Evolutionary conservation across 2,888 invertebrate genomes (phyloP).

Genomic region (Tortricodes alternella): DNA sequence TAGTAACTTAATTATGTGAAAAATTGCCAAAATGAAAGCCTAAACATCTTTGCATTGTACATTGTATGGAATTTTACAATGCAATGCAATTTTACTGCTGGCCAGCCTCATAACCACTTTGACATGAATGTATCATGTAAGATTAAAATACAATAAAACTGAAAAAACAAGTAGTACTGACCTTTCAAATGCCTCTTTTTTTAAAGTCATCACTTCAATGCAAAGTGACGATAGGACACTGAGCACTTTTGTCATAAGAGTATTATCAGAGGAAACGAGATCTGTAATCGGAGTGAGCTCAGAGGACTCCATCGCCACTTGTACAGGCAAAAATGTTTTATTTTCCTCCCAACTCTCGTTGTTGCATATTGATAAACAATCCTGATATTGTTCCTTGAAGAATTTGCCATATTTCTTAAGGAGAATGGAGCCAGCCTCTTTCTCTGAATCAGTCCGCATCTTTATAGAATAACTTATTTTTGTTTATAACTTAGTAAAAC

Average conservation of each 20-base stretch:
- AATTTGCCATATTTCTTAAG: slow-evolving; percentile 73
- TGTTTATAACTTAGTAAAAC: neutral
- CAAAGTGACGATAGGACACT: slow-evolving; percentile 91
- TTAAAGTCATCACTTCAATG: slow-evolving; percentile 87
- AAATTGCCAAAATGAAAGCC: too few relatives aligned
- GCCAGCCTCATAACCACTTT: too few relatives aligned
- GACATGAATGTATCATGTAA: too few relatives aligned
- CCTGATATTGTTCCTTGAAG: slow-evolving; percentile 71
- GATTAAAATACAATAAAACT: slow-evolving; percentile 9
- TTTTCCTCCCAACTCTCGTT: slow-evolving; percentile 57
- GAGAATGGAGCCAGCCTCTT: slow-evolving; percentile 67
- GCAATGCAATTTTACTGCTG: too few relatives aligned
- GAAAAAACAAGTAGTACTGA: slow-evolving; percentile 46
- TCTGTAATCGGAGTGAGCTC: slow-evolving; percentile 87
- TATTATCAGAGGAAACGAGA: slow-evolving; percentile 92
- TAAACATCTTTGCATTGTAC: too few relatives aligned
- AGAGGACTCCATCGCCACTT: slow-evolving; percentile 66
- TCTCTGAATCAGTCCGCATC: slow-evolving; percentile 64
- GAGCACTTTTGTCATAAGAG: slow-evolving; percentile 89
- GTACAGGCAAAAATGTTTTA: slow-evolving; percentile 64
- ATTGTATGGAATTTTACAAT: too few relatives aligned
- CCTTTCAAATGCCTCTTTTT: slow-evolving; percentile 85
- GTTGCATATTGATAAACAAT: slow-evolving; percentile 48
- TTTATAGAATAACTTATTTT: neutral
- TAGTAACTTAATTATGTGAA: too few relatives aligned